phyloP scores from a whole-genome alignment of 2,797 vertebrate genomes.

The Sebastes nivosus region DNA sequence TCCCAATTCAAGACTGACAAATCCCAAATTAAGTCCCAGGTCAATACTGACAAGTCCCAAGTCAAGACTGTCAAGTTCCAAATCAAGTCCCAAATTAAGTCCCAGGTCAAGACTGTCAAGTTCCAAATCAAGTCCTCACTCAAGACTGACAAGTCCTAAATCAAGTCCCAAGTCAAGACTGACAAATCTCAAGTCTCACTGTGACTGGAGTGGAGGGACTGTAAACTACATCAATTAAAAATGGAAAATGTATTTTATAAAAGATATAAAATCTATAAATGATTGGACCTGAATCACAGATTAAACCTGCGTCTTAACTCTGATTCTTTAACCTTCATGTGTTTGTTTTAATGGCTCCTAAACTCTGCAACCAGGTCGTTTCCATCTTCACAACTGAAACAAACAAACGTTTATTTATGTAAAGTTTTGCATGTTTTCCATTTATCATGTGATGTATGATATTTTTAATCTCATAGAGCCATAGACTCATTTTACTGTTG shows the following conservation, averaged over 20 bases:
- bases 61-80: too few species aligned
- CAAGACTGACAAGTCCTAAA: too few species aligned
- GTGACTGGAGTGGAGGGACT: too few species aligned
- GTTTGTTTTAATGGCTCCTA: background rate
- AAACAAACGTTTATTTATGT: slow-evolving; percentile 27
- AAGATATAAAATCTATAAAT: too few species aligned
- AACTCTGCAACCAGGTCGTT: background rate
- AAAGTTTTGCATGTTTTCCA: slow-evolving; percentile 46
- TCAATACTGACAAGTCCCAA: too few species aligned
- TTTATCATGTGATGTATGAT: slow-evolving; percentile 2
- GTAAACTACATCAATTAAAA: too few species aligned
- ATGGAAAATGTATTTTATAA: too few species aligned
- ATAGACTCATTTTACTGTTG: background rate
- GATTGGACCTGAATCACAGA: background rate
- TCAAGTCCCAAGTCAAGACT: too few species aligned
- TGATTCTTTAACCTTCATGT: background rate
- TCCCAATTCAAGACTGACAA: too few species aligned
- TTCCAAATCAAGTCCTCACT: accelerated
- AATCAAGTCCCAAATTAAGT: too few species aligned
- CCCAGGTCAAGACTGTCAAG: accelerated
- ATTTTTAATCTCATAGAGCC: slow-evolving; percentile 17
- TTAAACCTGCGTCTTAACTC: background rate
- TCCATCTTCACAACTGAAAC: background rate
- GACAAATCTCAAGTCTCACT: too few species aligned
- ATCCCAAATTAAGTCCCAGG: accelerated